Conservation (phyloP, 1,140 invertebrate species). For the Drosophila parabipectinata region DNA sequence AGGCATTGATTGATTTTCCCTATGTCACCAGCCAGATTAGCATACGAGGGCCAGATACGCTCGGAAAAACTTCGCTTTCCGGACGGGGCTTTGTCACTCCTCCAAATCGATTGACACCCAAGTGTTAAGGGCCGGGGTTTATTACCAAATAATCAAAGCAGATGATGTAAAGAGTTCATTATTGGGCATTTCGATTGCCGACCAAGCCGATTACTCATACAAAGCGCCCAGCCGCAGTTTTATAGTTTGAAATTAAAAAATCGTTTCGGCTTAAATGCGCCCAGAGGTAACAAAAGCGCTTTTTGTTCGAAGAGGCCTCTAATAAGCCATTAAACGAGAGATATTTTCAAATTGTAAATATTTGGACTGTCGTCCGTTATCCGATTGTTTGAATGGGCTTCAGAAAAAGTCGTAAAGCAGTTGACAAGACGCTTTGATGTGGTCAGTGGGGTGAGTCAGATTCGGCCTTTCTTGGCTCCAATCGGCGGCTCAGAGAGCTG, state of each 20-base stretch:
- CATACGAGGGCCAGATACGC: conserved; percentile 35
- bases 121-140: conserved; percentile 50
- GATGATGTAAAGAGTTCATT: conserved; percentile 58
- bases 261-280: conserved; percentile 43
- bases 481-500: conserved; percentile 4
- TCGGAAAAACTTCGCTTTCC: conserved; percentile 40
- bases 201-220: conserved; percentile 38
- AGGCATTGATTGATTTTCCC: conserved; percentile 64
- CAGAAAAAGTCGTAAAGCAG: conserved; percentile 62
- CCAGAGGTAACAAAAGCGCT: conserved; percentile 51
- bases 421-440: conserved; percentile 53
- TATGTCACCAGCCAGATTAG: conserved; percentile 50
- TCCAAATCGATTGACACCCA: conserved; percentile 55
- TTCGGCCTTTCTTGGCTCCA: background rate
- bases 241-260: conserved; percentile 48
- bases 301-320: conserved; percentile 67
- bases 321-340: conserved; percentile 73
- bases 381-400: conserved; percentile 27
- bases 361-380: conserved; percentile 50
- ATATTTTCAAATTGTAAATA: conserved; percentile 62
- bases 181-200: conserved; percentile 47
- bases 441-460: conserved; percentile 50
- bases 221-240: conserved; percentile 50
- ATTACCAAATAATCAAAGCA: conserved; percentile 32
- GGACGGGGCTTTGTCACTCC: conserved; percentile 33